Evolutionary conservation across 2,797 vertebrate species (phyloP).

Genomic region (Monodelphis domestica): DNA sequence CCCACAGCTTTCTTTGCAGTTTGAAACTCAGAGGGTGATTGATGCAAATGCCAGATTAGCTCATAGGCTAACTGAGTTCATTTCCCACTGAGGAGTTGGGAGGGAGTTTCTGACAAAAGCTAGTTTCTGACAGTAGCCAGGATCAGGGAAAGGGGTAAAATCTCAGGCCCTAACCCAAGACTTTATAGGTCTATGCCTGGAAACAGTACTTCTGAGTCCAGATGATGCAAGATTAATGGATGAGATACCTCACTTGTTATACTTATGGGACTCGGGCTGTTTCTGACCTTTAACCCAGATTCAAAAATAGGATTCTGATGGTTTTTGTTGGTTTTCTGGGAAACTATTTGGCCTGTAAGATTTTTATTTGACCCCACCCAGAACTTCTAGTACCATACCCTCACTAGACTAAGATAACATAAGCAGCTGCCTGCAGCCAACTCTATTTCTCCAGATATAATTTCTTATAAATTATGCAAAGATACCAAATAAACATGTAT

Average conservation of each 20-base stretch:
- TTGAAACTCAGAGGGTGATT: constrained; percentile 31
- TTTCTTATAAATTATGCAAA: not conserved
- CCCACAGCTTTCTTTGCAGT: not conserved
- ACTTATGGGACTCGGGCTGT: not conserved
- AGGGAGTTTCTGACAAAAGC: constrained; percentile 20
- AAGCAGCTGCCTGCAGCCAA: not conserved
- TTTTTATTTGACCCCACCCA: not conserved
- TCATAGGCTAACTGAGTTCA: constrained; percentile 6
- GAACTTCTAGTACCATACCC: not conserved
- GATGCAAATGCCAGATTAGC: not conserved
- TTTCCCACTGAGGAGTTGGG: not conserved
- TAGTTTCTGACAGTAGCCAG: constrained; percentile 24
- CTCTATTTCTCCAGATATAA: not conserved
- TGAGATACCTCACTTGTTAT: not conserved
- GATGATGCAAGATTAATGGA: not conserved
- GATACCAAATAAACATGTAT: not conserved
- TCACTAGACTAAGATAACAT: not conserved
- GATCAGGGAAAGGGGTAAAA: constrained; percentile 60
- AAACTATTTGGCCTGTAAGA: not conserved
- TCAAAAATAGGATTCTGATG: not conserved
- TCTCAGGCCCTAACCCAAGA: constrained; percentile 49
- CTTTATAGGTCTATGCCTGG: constrained; percentile 26
- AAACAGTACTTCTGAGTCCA: constrained; percentile 48
- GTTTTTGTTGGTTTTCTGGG: not conserved
- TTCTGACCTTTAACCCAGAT: not conserved